These are phyloP conservation scores for Nasonovia ribisnigri DNA, from an alignment of 2,888 invertebrate genomes.

Conservation along the genomic window DNA sequence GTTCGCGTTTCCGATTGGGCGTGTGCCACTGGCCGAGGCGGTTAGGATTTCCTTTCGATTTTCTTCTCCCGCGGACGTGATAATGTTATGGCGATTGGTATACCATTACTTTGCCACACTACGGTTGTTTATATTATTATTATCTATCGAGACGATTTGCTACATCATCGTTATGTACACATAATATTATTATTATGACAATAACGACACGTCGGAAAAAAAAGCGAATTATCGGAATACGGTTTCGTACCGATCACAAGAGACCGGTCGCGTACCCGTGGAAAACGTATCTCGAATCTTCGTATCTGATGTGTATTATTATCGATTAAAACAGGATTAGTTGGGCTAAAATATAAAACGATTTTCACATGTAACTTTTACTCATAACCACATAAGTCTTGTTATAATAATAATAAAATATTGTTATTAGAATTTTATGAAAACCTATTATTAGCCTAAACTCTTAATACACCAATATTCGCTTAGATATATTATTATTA, in stretches of 20 bases:
- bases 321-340: not conserved
- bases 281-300: not conserved
- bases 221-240: not conserved
- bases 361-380: not conserved
- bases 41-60: not conserved
- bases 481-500: not conserved
- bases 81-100: not conserved
- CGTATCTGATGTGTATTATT: not conserved
- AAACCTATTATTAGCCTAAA: not conserved
- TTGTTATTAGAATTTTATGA: not conserved
- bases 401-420: not conserved
- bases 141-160: not conserved
- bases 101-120: not conserved
- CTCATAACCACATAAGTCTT: not conserved
- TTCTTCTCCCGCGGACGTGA: not conserved
- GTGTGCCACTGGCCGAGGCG: not conserved
- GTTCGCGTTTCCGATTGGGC: not conserved
- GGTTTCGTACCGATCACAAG: not conserved
- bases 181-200: no score
- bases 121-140: not conserved
- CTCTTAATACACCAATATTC: not conserved
- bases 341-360: not conserved
- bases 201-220: not conserved
- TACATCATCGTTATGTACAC: not conserved
- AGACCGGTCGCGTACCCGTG: not conserved